A percentile compares a stretch with the other conserved stretches of the same genome.
Conservation (phyloP, 2,113 vertebrate species). For the Anas platyrhynchos region DNA sequence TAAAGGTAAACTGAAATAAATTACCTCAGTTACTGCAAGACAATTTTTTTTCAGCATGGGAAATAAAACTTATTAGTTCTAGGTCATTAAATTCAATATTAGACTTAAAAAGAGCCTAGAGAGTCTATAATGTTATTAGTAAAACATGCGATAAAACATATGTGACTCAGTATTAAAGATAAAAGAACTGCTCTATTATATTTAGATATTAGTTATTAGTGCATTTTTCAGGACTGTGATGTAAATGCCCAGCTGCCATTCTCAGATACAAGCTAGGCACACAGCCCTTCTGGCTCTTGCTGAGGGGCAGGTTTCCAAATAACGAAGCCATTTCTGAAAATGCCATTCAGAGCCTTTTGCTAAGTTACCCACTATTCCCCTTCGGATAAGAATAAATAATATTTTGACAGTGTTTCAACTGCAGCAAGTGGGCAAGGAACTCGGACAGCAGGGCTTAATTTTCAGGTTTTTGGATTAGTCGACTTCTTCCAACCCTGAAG, state of each 20-base stretch:
- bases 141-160: not conserved
- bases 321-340: slow-evolving; percentile 25
- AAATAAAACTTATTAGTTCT: slow-evolving; percentile 68
- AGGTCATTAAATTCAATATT: slow-evolving; percentile 51
- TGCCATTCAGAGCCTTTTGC: not conserved
- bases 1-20: slow-evolving; percentile 53
- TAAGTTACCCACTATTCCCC: not conserved
- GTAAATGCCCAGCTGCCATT: not conserved
- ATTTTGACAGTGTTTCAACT: not conserved
- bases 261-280: not conserved
- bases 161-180: not conserved
- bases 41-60: not conserved
- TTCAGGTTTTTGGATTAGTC: not conserved
- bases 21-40: not conserved
- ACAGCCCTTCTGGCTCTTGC: not conserved
- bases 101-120: slow-evolving; percentile 15
- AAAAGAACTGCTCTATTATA: not conserved
- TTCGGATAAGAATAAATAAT: not conserved
- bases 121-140: slow-evolving; percentile 9
- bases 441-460: not conserved
- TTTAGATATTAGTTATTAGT: slow-evolving; percentile 18
- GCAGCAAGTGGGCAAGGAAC: not conserved
- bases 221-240: not conserved
- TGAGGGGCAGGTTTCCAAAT: slow-evolving; percentile 3
- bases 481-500: not conserved